These are phyloP conservation scores for Aurelia sp. DNA, from an alignment of 30 jellyfish, hydroid and myxozoan species.

Conservation along the genomic window DNA sequence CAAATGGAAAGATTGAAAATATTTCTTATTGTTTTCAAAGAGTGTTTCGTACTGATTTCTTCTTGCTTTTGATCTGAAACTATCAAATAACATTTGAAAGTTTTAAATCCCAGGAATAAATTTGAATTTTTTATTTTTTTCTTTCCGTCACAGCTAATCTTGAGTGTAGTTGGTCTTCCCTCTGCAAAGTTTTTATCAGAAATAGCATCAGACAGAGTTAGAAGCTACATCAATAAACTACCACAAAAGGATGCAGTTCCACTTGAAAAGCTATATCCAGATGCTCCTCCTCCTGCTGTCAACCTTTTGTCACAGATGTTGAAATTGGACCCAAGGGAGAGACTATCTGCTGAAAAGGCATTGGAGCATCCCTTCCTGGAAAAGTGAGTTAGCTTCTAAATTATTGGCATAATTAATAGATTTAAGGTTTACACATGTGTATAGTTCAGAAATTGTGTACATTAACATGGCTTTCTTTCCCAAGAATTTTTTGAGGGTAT, in stretches of 20 bases:
- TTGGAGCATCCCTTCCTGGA: slow-evolving; percentile 73
- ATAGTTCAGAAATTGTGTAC: no score
- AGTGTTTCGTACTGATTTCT: no score
- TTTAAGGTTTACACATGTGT: no score
- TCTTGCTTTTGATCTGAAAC: no score
- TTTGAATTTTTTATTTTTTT: background rate
- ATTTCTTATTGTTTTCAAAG: no score
- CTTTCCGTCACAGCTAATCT: slow-evolving; percentile 59
- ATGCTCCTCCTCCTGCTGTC: slow-evolving; percentile 73
- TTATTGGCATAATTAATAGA: background rate
- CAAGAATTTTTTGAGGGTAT: no score
- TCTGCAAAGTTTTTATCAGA: slow-evolving; percentile 86
- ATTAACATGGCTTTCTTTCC: no score
- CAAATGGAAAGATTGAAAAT: no score
- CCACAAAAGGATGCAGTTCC: slow-evolving; percentile 98
- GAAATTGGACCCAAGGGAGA: slow-evolving; percentile 88
- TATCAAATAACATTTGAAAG: no score
- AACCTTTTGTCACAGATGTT: slow-evolving; percentile 69
- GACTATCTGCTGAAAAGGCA: slow-evolving; percentile 75
- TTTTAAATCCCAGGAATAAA: background rate
- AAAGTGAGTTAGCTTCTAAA: slow-evolving; percentile 41
- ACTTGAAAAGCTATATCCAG: slow-evolving; percentile 74
- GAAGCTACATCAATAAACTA: slow-evolving; percentile 75
- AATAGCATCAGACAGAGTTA: slow-evolving; percentile 92
- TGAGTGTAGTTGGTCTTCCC: slow-evolving; percentile 97